Conservation (phyloP, 2,888 invertebrate species). For the Plagiodera versicolora region DNA sequence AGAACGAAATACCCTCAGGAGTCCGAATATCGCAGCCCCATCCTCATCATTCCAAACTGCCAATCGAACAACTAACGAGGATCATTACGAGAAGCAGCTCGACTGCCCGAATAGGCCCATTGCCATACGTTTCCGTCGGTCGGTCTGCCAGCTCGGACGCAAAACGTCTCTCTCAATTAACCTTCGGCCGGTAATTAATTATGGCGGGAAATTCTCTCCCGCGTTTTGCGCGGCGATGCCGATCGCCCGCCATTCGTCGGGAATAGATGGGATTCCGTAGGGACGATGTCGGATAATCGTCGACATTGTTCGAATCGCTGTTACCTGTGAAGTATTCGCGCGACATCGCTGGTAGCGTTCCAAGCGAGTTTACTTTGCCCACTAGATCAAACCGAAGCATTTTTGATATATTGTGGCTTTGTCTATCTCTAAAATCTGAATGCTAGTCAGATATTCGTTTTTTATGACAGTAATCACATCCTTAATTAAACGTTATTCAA, state of each 20-base stretch:
- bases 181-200: slow-evolving; percentile 42
- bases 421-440: too few relatives aligned
- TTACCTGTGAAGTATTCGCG: neutral
- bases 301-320: neutral
- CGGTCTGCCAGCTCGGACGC: neutral
- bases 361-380: neutral
- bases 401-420: too few relatives aligned
- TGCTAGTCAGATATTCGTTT: too few relatives aligned
- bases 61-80: neutral
- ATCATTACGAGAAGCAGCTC: neutral
- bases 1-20: neutral
- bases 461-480: too few relatives aligned
- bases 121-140: neutral
- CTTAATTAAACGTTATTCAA: too few relatives aligned
- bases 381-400: too few relatives aligned
- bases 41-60: neutral
- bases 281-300: neutral
- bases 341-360: neutral
- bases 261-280: slow-evolving; percentile 3
- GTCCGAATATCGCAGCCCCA: neutral
- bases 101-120: neutral
- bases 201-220: slow-evolving; percentile 33
- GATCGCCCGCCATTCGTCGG: slow-evolving; percentile 17
- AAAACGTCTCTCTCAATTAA: slow-evolving; percentile 14
- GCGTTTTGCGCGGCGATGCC: slow-evolving; percentile 26